These are phyloP conservation scores for Penaeus monodon DNA, from an alignment of 2,888 invertebrate genomes.

Conservation along the genomic window DNA sequence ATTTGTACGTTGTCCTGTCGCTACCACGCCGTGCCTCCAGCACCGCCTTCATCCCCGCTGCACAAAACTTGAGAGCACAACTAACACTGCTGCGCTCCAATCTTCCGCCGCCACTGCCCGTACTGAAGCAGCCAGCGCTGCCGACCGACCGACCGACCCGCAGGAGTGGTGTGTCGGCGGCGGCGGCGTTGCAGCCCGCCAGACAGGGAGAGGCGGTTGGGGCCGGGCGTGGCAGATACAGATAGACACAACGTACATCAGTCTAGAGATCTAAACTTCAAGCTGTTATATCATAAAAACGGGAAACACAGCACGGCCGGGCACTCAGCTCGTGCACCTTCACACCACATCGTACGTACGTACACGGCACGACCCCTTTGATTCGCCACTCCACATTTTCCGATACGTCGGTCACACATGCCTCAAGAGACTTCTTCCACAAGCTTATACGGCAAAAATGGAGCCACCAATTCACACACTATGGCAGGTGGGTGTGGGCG, in stretches of 20 bases:
- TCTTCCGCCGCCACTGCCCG: not conserved
- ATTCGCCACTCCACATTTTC: constrained; percentile 38
- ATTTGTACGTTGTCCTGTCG: too few species aligned
- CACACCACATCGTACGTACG: not conserved
- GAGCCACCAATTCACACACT: constrained; percentile 36
- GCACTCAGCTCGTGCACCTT: not conserved
- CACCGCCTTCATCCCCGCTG: not conserved
- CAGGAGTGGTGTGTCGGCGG: not conserved
- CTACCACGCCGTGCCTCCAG: not conserved
- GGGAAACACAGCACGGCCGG: constrained; percentile 1
- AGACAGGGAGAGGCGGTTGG: not conserved
- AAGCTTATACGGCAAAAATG: constrained; percentile 29
- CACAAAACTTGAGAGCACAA: not conserved
- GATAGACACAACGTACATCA: not conserved
- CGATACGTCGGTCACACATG: constrained; percentile 27
- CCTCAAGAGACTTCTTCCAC: constrained; percentile 25
- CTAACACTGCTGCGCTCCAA: not conserved
- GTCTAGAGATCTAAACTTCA: not conserved
- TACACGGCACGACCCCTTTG: constrained; percentile 22
- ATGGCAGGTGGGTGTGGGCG: constrained; percentile 37
- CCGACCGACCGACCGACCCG: not conserved
- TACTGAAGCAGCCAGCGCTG: not conserved
- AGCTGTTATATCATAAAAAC: not conserved
- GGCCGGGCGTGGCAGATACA: not conserved
- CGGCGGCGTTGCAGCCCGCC: not conserved